Conservation (phyloP, 2,888 invertebrate species). For the Drosophila seclusa region DNA sequence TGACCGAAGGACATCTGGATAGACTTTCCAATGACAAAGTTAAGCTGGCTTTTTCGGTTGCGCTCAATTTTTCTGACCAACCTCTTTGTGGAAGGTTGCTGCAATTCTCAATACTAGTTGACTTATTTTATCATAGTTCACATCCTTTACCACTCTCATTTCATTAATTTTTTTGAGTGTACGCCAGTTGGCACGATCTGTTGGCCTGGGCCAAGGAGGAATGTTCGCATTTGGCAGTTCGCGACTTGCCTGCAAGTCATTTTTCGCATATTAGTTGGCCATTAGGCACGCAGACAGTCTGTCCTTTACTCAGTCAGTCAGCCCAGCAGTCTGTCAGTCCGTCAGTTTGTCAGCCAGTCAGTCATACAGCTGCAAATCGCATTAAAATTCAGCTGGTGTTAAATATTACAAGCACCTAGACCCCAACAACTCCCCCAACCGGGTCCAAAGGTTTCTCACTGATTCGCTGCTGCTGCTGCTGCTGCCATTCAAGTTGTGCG, state of each 20-base stretch:
- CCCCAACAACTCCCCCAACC: conserved; percentile 16
- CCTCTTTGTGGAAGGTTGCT: background rate
- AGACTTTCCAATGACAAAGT: background rate
- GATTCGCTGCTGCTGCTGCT: conserved; percentile 72
- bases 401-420: conserved; percentile 70
- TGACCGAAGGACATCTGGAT: background rate
- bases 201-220: conserved; percentile 9
- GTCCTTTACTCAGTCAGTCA: conserved; percentile 42
- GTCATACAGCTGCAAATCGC: conserved; percentile 55
- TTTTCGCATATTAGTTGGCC: conserved; percentile 76
- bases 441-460: conserved; percentile 65
- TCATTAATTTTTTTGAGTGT: conserved; percentile 4
- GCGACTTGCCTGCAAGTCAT: conserved; percentile 74
- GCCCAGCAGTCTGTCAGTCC: conserved; percentile 12
- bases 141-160: background rate
- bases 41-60: background rate
- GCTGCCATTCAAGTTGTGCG: conserved; percentile 66
- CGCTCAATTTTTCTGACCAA: background rate
- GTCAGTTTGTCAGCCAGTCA: conserved; percentile 15
- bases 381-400: conserved; percentile 78
- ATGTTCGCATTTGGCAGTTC: conserved; percentile 50
- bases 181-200: conserved; percentile 51
- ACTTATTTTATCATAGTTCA: background rate
- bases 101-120: background rate
- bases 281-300: conserved; percentile 61